phyloP scores from a whole-genome alignment of 2,888 invertebrate genomes.

The Torymus auratus region DNA sequence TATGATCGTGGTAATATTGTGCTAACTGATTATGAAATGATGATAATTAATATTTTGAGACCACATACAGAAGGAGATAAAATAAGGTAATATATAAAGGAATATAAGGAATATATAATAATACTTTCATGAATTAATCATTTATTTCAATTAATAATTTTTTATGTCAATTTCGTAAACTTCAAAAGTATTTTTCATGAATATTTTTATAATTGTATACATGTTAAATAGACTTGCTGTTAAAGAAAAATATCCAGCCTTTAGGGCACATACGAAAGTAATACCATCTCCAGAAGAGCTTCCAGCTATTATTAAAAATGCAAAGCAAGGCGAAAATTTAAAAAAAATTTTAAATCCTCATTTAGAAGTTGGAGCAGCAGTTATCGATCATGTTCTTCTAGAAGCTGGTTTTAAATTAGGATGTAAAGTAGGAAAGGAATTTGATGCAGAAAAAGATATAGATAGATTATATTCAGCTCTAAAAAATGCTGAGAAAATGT shows the following conservation, averaged over 20 bases:
- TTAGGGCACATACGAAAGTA: constrained; percentile 83
- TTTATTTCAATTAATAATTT: no score
- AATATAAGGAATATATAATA: constrained; percentile 35
- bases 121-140: no score
- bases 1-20: constrained; percentile 98
- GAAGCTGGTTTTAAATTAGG: constrained; percentile 82
- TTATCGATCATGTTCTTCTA: constrained; percentile 93
- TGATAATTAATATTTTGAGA: constrained; percentile 93
- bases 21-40: constrained; percentile 92
- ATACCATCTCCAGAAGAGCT: constrained; percentile 80
- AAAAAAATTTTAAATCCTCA: constrained; percentile 90
- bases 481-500: constrained; percentile 82
- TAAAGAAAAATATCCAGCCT: constrained; percentile 92
- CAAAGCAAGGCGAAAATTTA: constrained; percentile 86
- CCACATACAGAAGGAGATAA: constrained; percentile 95
- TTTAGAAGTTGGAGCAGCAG: constrained; percentile 92
- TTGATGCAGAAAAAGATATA: constrained; percentile 81
- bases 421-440: constrained; percentile 82
- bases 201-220: no score
- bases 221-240: constrained; percentile 86
- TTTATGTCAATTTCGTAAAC: no score
- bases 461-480: constrained; percentile 82
- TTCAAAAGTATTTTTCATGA: no score
- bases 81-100: no score
- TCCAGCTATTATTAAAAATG: constrained; percentile 79